phyloP scores from a whole-genome alignment of 2,113 vertebrate species.

The Pangasianodon hypophthalmus region DNA sequence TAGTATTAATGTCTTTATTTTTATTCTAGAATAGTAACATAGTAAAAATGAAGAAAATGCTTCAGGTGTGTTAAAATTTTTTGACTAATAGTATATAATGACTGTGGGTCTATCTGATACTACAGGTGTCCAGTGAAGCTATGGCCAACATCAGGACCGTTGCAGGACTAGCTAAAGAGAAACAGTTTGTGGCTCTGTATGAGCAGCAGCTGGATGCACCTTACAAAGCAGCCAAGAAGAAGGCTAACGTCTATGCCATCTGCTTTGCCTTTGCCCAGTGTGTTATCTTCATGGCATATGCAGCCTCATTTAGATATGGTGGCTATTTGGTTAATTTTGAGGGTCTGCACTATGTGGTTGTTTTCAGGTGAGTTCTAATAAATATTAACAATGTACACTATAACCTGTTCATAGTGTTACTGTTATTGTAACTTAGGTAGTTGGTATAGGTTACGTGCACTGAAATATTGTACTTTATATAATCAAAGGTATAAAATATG shows the following conservation, averaged over 20 bases:
- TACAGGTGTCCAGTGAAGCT: constrained; percentile 77
- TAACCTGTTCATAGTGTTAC: neutral
- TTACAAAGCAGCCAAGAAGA: constrained; percentile 70
- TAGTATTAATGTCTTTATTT: neutral
- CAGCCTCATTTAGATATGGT: constrained; percentile 77
- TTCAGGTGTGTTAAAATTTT: no score
- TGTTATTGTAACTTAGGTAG: neutral
- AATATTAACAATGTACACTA: neutral
- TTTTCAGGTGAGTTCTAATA: constrained; percentile 73
- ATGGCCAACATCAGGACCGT: constrained; percentile 77
- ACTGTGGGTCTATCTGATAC: neutral
- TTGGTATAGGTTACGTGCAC: neutral
- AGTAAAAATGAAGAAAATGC: neutral
- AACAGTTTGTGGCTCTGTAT: constrained; percentile 69
- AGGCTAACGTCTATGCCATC: constrained; percentile 70
- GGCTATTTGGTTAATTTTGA: constrained; percentile 73
- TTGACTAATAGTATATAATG: neutral
- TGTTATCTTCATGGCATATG: constrained; percentile 75
- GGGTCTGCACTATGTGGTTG: constrained; percentile 68
- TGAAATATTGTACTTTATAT: neutral
- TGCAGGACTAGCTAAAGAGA: constrained; percentile 75
- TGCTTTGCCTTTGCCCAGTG: constrained; percentile 75
- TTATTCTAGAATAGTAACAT: neutral
- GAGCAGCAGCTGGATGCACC: constrained; percentile 69
- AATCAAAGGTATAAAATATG: neutral